Percentiles rank a stretch among this genome's conserved stretches.
Evolutionary conservation across 2,797 vertebrate genomes (phyloP).

Genomic region (Hoplostethus atlanticus): DNA sequence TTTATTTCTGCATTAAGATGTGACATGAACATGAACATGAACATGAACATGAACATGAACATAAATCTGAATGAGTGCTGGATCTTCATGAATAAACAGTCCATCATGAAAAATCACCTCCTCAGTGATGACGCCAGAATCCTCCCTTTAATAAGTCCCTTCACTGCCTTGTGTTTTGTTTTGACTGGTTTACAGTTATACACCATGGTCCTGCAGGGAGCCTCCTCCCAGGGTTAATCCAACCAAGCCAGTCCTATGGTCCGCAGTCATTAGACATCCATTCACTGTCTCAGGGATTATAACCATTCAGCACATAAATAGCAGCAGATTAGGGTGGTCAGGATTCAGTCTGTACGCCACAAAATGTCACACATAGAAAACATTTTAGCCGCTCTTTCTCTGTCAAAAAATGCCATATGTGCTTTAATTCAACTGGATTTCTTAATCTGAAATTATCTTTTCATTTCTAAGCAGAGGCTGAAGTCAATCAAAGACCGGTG

Average conservation of each 20-base stretch:
- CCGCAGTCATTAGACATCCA: neutral
- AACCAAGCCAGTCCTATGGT: neutral
- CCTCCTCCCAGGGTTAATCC: neutral
- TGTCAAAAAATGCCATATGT: neutral
- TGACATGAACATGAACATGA: neutral
- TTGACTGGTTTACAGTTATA: neutral
- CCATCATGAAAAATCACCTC: neutral
- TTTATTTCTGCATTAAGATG: too few species aligned
- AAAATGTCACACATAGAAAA: neutral
- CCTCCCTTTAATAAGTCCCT: neutral
- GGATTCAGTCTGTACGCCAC: neutral
- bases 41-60: neutral
- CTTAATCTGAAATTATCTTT: neutral
- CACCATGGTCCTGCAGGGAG: neutral
- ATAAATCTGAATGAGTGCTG: neutral
- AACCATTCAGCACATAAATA: neutral
- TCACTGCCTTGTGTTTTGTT: neutral
- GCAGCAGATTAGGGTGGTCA: neutral
- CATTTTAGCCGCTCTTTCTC: neutral
- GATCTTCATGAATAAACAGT: neutral
- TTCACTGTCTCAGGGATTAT: neutral
- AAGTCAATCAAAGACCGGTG: neutral
- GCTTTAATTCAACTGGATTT: neutral
- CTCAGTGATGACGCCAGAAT: neutral
- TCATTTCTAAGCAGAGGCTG: neutral